Percentiles rank a stretch among this genome's conserved stretches.
These are phyloP conservation scores for Cynoglossus semilaevis DNA, from an alignment of 2,113 vertebrate genomes.

Conservation along the genomic window DNA sequence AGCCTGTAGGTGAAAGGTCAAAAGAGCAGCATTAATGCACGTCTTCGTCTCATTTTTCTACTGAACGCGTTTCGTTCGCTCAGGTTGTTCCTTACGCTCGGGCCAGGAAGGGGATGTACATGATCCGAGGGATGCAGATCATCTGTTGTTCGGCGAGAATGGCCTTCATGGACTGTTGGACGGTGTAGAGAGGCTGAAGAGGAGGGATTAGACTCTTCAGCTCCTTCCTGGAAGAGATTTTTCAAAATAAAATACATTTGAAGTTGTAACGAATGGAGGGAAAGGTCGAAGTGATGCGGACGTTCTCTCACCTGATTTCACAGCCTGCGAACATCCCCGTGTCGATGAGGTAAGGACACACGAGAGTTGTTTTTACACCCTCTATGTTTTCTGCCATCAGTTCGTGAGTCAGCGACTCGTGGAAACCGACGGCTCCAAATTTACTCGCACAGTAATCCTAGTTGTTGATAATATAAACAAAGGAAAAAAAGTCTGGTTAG, in stretches of 20 bases:
- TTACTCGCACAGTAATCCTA: conserved; percentile 78
- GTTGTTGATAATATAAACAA: neutral
- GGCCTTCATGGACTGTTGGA: conserved; percentile 67
- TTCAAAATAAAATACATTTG: neutral
- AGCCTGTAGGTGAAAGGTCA: conserved; percentile 40
- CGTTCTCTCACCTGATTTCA: conserved; percentile 58
- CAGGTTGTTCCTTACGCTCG: conserved; percentile 55
- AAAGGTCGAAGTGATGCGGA: neutral
- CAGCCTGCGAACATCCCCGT: conserved; percentile 70
- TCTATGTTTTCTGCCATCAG: conserved; percentile 59
- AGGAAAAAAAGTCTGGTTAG: neutral
- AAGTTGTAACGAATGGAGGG: neutral
- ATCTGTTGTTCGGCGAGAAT: conserved; percentile 67
- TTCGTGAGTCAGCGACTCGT: conserved; percentile 71
- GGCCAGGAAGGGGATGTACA: conserved; percentile 63
- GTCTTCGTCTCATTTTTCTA: neutral
- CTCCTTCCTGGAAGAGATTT: conserved; percentile 53
- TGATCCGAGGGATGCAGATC: conserved; percentile 62
- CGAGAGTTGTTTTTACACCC: conserved; percentile 71
- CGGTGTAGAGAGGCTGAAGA: conserved; percentile 67
- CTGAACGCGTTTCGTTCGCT: neutral
- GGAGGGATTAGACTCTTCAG: conserved; percentile 51
- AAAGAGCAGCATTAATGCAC: neutral
- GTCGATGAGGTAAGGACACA: conserved; percentile 72
- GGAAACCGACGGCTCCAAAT: conserved; percentile 73